Percentiles rank a stretch among this genome's conserved stretches.
phyloP scores from a whole-genome alignment of 2,797 vertebrate species.

The Tragopan temminckii region DNA sequence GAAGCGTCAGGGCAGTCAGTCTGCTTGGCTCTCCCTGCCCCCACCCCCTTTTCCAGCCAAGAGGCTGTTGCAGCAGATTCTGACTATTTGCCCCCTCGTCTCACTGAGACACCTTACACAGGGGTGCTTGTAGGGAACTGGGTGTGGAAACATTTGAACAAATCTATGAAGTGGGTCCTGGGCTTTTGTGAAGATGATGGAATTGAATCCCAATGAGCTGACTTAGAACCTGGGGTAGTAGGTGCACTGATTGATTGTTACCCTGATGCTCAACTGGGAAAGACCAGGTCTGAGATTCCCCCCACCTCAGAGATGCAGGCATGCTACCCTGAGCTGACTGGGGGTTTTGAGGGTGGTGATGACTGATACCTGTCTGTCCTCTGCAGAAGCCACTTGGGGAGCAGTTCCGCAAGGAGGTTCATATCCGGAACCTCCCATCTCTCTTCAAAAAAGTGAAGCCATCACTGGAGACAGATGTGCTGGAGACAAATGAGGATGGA shows the following conservation, averaged over 20 bases:
- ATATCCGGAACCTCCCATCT: slow-evolving; percentile 96
- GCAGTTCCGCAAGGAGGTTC: slow-evolving; percentile 98
- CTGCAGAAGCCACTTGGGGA: slow-evolving; percentile 95
- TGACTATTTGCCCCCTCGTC: neutral
- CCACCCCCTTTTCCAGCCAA: neutral
- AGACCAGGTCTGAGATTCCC: neutral
- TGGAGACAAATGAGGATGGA: slow-evolving; percentile 77
- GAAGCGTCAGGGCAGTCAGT: neutral
- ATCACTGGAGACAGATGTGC: slow-evolving; percentile 78
- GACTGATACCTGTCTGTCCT: slow-evolving; percentile 34
- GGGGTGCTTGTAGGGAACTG: accelerated
- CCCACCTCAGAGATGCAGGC: neutral
- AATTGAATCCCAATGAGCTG: neutral
- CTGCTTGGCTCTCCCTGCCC: neutral
- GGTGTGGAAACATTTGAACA: neutral
- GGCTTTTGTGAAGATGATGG: neutral
- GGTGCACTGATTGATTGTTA: neutral
- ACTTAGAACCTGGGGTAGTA: neutral
- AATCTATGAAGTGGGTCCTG: neutral
- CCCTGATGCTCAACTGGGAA: neutral
- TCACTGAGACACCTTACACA: neutral
- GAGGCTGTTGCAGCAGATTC: neutral
- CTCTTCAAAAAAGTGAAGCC: slow-evolving; percentile 94
- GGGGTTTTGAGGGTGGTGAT: neutral
- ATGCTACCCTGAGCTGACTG: neutral